Base-by-base conservation (phyloP, 2,888 invertebrate genomes). In the Thysanoteuthis rhombus region DNA sequence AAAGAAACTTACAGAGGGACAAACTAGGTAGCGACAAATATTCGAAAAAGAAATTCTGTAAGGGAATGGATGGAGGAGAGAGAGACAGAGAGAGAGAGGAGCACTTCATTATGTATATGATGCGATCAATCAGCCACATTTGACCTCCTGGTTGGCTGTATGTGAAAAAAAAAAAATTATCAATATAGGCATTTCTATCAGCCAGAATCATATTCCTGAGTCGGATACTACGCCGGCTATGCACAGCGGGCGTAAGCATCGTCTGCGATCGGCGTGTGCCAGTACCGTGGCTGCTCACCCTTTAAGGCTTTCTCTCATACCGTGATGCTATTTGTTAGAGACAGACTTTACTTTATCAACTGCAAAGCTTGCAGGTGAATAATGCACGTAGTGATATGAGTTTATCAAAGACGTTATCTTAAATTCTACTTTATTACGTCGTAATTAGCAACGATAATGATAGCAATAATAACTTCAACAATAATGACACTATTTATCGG, bases 31-130 rank as follows among this genome's bases (percentile, higher is more conserved):
- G 52, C 25, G 25, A 52, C 4, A 75, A 75, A 75, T n/a, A 75
- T 36, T 1, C n/a, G 12, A 75, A n/a, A n/a, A n/a, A n/a, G n/a
- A 19, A 19, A 36, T n/a, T 16, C 12, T 3, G n/a, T 10, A 25
- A 75, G n/a, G 25, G 25, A 16, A 75, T 25, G 19, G 36, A 16
- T 12, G 75, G 36, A 10, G 36, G 4, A 36, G 19, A 75, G 19
- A 75, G 2, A 32, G 75, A 75, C 32, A 32, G 32, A n/a, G 12
- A 75, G 10, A 75, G 10, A 32, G n/a, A 32, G 16, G n/a, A 75
- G n/a, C n/a, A n/a, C n/a, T 75, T 75, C 75, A 75, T 75, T 75
- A 75, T 75, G 75, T 75, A 75, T 75, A 75, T 75, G 75, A 75
- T n/a, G 75, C n/a, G 75, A 75, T 75, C 75, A 75, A 75, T 75